phyloP scores from a whole-genome alignment of 2,888 invertebrate species.

The Conomelus anceps region DNA sequence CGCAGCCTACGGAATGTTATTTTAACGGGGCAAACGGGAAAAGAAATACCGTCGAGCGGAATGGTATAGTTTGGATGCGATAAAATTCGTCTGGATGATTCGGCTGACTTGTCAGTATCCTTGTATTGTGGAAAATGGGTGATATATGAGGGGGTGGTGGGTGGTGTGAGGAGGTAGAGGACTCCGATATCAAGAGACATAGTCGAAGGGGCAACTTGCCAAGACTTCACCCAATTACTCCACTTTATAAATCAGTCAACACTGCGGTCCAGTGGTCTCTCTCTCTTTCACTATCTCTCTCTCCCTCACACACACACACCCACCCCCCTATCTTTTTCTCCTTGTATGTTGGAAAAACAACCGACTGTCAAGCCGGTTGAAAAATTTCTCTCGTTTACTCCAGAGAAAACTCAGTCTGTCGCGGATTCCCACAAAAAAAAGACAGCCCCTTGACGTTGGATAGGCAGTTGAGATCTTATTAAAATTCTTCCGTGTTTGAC shows the following conservation, averaged over 20 bases:
- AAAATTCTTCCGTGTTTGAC: not conserved
- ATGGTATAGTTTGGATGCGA: not conserved
- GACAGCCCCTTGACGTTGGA: not conserved
- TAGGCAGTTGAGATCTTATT: not conserved
- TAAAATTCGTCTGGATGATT: not conserved
- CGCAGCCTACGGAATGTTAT: not conserved
- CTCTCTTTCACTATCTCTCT: not conserved
- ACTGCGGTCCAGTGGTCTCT: not conserved
- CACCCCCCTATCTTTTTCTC: not conserved
- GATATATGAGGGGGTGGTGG: not conserved
- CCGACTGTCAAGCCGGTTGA: not conserved
- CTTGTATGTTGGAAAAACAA: not conserved
- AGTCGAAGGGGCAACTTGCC: not conserved
- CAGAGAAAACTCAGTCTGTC: not conserved
- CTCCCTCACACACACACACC: not conserved
- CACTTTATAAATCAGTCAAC: not conserved
- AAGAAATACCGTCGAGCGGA: not conserved
- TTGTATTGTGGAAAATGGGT: not conserved
- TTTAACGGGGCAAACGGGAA: not conserved
- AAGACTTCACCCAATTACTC: not conserved
- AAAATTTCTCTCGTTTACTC: not conserved
- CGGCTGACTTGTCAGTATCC: not conserved
- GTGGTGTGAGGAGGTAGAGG: not conserved
- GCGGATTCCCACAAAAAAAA: not conserved
- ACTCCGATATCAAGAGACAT: not conserved